A percentile compares a stretch with the other conserved stretches of the same genome.
Evolutionary conservation across 1,140 invertebrate genomes (phyloP).

Genomic region (Drosophila subpulchrella): DNA sequence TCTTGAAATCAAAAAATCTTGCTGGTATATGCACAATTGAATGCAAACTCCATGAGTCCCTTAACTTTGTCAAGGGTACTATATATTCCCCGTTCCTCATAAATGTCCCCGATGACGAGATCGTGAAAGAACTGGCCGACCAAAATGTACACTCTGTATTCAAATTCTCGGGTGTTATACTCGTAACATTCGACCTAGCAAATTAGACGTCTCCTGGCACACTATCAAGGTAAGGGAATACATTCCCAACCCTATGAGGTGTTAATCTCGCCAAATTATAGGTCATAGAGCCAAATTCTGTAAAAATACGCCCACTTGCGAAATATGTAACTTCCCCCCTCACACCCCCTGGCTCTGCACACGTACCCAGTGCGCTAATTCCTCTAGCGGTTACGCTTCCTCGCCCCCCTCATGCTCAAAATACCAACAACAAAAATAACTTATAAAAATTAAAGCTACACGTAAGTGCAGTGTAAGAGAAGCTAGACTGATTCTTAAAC

Average conservation of each 20-base stretch:
- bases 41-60: background rate
- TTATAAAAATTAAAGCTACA: background rate
- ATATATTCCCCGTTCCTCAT: background rate
- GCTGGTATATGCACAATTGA: background rate
- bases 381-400: background rate
- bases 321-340: too few species aligned
- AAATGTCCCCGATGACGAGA: background rate
- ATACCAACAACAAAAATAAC: background rate
- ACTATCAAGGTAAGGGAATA: background rate
- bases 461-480: background rate
- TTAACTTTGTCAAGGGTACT: background rate
- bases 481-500: background rate
- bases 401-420: background rate
- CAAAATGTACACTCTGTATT: conserved; percentile 6
- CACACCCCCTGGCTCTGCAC: background rate
- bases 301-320: too few species aligned
- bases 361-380: background rate
- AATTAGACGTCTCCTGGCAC: background rate
- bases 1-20: background rate
- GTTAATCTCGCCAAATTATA: conserved; percentile 12
- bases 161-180: conserved; percentile 16
- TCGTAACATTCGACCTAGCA: conserved; percentile 5
- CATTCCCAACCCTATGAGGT: too few species aligned
- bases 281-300: too few species aligned
- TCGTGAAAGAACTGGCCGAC: background rate